These are phyloP conservation scores for Oxyscelio sp. DNA, from an alignment of 2,888 invertebrate species.

Conservation along the genomic window DNA sequence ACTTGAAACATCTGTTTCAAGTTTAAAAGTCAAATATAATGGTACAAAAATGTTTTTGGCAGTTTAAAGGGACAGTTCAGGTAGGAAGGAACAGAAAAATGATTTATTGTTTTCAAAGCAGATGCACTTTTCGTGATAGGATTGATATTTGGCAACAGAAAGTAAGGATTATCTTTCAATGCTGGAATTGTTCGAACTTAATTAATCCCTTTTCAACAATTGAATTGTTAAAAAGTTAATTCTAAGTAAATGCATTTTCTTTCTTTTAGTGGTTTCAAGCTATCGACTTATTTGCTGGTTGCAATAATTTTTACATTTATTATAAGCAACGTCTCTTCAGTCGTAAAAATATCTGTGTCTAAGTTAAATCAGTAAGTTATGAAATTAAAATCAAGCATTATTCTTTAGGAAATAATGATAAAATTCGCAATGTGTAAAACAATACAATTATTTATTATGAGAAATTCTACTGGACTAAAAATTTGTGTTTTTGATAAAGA, in stretches of 20 bases:
- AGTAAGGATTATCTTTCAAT: neutral
- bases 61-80: constrained; percentile 20
- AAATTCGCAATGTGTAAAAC: neutral
- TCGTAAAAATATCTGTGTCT: no score
- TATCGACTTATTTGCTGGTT: neutral
- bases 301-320: no score
- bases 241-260: neutral
- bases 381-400: no score
- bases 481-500: no score
- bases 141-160: neutral
- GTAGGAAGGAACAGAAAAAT: constrained; percentile 20
- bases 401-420: neutral
- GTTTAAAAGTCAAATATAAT: constrained; percentile 25
- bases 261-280: neutral
- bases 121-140: neutral
- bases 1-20: neutral
- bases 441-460: neutral
- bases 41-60: constrained; percentile 13
- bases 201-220: constrained; percentile 9
- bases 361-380: no score
- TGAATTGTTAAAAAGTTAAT: neutral
- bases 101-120: constrained; percentile 23
- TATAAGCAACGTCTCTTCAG: no score
- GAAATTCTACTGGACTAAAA: no score
- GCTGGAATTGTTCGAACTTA: neutral